A percentile compares a stretch with the other conserved stretches of the same genome.
Conservation (phyloP, 1,140 invertebrate species). For the Drosophila equinoxialis region DNA sequence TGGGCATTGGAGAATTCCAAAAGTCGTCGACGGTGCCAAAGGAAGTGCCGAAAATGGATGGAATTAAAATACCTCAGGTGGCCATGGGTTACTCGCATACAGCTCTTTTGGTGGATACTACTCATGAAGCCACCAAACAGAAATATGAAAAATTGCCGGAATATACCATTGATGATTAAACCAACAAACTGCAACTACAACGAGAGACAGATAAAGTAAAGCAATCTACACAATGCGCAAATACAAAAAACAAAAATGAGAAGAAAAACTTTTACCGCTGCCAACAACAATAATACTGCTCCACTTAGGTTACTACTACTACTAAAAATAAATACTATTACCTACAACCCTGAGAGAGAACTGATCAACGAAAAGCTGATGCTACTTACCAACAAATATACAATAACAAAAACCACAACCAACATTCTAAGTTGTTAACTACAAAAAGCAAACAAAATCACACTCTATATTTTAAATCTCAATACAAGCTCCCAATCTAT, state of each 20-base stretch:
- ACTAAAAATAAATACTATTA: constrained; percentile 47
- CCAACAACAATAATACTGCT: constrained; percentile 74
- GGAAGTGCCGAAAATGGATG: constrained; percentile 93
- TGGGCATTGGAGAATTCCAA: constrained; percentile 94
- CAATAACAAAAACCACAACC: constrained; percentile 36
- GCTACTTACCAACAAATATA: constrained; percentile 57
- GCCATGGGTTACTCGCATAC: constrained; percentile 94
- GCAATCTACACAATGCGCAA: constrained; percentile 28
- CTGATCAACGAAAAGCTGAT: constrained; percentile 78
- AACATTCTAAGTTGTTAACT: constrained; percentile 61
- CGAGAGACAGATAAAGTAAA: constrained; percentile 25
- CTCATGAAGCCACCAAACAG: constrained; percentile 83
- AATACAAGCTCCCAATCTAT: constrained; percentile 3
- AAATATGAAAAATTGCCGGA: constrained; percentile 84
- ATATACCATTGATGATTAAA: constrained; percentile 83
- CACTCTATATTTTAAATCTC: constrained; percentile 52
- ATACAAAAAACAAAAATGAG: constrained; percentile 14
- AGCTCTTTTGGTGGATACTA: constrained; percentile 85
- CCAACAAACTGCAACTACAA: neutral
- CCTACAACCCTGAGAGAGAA: constrained; percentile 65
- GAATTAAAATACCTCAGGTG: constrained; percentile 91
- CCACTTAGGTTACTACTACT: constrained; percentile 46
- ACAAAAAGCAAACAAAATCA: constrained; percentile 1
- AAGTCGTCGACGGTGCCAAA: constrained; percentile 95
- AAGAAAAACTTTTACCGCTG: constrained; percentile 55